Percentiles rank a stretch among this genome's conserved stretches.
These are phyloP conservation scores for Galeruca laticollis DNA, from an alignment of 2,888 invertebrate species.

Conservation along the genomic window DNA sequence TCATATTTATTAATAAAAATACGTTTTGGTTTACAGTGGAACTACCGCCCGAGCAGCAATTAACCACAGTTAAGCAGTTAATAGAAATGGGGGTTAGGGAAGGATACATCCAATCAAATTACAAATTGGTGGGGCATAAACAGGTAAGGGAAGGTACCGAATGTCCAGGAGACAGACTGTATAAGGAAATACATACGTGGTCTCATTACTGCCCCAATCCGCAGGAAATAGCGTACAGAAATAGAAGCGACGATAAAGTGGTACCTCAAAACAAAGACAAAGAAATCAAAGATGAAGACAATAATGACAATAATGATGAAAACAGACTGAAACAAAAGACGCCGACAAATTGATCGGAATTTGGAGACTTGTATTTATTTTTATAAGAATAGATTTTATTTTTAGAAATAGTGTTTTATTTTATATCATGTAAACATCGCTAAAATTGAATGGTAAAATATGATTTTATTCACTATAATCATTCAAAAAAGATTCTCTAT, in stretches of 20 bases:
- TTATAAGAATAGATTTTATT: neutral
- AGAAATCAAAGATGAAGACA: conserved; percentile 13
- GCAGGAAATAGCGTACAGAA: conserved; percentile 6
- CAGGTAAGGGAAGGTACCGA: conserved; percentile 73
- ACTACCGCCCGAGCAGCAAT: conserved; percentile 72
- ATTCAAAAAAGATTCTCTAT: too few species aligned
- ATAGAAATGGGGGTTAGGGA: conserved; percentile 73
- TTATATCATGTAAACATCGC: too few species aligned
- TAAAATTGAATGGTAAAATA: too few species aligned
- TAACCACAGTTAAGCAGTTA: conserved; percentile 71
- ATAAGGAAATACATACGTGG: conserved; percentile 75
- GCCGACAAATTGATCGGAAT: neutral
- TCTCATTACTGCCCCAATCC: conserved; percentile 63
- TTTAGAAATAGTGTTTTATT: neutral
- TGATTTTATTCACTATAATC: too few species aligned
- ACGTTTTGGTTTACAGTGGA: conserved; percentile 65
- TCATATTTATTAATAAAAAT: too few species aligned
- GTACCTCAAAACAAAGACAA: neutral
- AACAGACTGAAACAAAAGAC: conserved; percentile 4
- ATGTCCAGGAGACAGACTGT: conserved; percentile 76
- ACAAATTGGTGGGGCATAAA: conserved; percentile 75
- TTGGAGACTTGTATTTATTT: neutral
- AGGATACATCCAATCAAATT: conserved; percentile 72
- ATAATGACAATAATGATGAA: neutral
- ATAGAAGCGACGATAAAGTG: neutral